These are phyloP conservation scores for Medauroidea extradentata DNA, from an alignment of 1,140 invertebrate species.

Conservation along the genomic window DNA sequence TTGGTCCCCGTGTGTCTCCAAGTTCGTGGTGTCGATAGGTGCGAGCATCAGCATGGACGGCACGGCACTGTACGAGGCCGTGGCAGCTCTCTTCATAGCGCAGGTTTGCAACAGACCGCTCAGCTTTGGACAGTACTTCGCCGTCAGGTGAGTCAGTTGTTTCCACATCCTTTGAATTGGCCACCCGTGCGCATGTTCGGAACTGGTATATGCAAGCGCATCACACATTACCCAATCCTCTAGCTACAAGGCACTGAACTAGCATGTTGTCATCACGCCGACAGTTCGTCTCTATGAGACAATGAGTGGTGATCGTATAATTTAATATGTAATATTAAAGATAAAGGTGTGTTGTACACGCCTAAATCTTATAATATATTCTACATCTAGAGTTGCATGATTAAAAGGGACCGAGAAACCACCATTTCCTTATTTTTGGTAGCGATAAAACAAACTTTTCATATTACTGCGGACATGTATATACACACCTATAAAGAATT, in stretches of 20 bases:
- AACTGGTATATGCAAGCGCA: slow-evolving; percentile 56
- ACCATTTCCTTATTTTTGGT: too few relatives aligned
- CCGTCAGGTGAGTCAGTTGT: slow-evolving; percentile 53
- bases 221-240: neutral
- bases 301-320: neutral
- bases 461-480: too few relatives aligned
- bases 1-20: slow-evolving; percentile 48
- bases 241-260: too few relatives aligned
- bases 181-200: slow-evolving; percentile 49
- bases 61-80: slow-evolving; percentile 53
- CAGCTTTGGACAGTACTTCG: slow-evolving; percentile 48
- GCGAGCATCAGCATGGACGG: slow-evolving; percentile 58
- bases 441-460: too few relatives aligned
- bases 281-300: too few relatives aligned
- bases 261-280: neutral
- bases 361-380: neutral
- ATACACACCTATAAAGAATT: too few relatives aligned
- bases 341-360: too few relatives aligned
- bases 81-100: slow-evolving; percentile 66
- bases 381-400: neutral
- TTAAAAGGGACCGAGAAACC: too few relatives aligned
- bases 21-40: slow-evolving; percentile 62
- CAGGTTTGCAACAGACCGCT: slow-evolving; percentile 56
- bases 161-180: too few relatives aligned
- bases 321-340: neutral